phyloP scores from a whole-genome alignment of 2,113 vertebrate species.

The Pseudonaja textilis region DNA sequence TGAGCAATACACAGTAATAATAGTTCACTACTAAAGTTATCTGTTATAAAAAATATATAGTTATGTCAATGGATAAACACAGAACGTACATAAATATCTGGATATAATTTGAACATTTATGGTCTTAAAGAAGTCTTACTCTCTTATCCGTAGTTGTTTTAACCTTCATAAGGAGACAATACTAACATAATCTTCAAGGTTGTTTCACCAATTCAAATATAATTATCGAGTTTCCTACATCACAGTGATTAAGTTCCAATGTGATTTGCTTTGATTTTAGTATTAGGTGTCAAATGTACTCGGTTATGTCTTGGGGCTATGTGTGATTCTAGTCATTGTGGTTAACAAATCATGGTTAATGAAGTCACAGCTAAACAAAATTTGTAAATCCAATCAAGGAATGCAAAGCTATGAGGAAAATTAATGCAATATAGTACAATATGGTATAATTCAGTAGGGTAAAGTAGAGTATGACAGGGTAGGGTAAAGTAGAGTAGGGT shows the following conservation, averaged over 20 bases:
- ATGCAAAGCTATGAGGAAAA: background rate
- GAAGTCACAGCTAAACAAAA: background rate
- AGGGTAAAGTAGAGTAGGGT: no score
- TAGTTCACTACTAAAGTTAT: background rate
- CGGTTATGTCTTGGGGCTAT: background rate
- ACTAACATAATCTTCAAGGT: no score
- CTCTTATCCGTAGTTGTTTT: background rate
- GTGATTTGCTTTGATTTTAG: background rate
- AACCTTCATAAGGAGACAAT: background rate
- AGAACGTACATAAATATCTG: background rate
- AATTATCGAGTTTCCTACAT: background rate
- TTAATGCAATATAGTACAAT: background rate
- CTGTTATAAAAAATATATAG: background rate
- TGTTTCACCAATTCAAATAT: background rate
- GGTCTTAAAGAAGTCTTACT: background rate
- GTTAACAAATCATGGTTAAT: background rate
- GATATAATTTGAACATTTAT: background rate
- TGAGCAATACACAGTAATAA: background rate
- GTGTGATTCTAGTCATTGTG: background rate
- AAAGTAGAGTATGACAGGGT: no score
- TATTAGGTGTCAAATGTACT: background rate
- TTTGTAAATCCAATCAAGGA: background rate
- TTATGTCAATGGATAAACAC: background rate
- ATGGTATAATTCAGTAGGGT: background rate
- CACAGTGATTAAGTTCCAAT: background rate